Evolutionary conservation across 1,140 invertebrate genomes (phyloP).

Genomic region (Drosophila ogumai): DNA sequence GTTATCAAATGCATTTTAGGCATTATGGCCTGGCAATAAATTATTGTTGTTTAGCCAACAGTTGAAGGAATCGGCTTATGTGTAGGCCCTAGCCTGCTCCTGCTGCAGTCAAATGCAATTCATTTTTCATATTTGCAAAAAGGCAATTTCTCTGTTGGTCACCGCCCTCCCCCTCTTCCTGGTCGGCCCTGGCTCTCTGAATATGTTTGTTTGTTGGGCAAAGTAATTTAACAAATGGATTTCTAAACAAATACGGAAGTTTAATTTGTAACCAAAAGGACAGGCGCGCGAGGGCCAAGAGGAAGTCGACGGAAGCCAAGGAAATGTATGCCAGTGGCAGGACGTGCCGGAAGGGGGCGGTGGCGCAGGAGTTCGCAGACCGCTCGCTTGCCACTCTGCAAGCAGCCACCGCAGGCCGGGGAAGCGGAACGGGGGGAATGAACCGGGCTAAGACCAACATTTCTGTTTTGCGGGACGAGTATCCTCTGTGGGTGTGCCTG

Average conservation of each 20-base stretch:
- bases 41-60: constrained; percentile 73
- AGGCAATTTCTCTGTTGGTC: constrained; percentile 18
- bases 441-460: constrained; percentile 54
- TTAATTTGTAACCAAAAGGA: constrained; percentile 84
- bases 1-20: constrained; percentile 79
- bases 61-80: constrained; percentile 74
- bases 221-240: constrained; percentile 85
- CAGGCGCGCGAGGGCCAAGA: constrained; percentile 59
- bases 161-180: background rate
- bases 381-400: constrained; percentile 60
- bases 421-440: constrained; percentile 23
- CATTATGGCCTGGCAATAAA: constrained; percentile 70
- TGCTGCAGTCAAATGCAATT: constrained; percentile 71
- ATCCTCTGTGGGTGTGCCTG: constrained; percentile 44
- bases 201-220: constrained; percentile 49
- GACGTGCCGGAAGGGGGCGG: constrained; percentile 16
- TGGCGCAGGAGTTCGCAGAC: constrained; percentile 53
- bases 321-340: constrained; percentile 81
- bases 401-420: constrained; percentile 67
- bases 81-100: constrained; percentile 43
- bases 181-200: constrained; percentile 24
- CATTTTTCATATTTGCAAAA: constrained; percentile 78
- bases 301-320: constrained; percentile 64
- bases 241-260: constrained; percentile 84
- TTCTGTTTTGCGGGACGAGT: constrained; percentile 33